Conservation (phyloP, 2,113 vertebrate species). For the Apteryx owenii region DNA sequence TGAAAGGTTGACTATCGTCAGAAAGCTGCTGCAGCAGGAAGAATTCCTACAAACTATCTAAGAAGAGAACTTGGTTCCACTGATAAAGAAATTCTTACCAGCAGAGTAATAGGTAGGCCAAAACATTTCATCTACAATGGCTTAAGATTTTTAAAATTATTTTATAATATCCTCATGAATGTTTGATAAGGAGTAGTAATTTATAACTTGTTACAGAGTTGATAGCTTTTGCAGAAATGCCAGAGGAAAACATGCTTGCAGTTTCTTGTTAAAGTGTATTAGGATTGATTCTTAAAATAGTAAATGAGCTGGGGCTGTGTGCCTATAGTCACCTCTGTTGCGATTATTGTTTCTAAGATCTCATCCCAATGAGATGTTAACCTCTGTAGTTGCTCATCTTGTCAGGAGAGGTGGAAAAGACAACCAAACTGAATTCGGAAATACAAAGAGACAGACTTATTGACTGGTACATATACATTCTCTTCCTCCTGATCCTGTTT, state of each 20-base stretch:
- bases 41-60: conserved; percentile 97
- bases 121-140: neutral
- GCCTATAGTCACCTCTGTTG: neutral
- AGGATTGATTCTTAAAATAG: neutral
- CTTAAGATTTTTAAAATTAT: neutral
- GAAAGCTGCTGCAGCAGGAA: conserved; percentile 96
- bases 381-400: neutral
- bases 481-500: neutral
- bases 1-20: conserved; percentile 96
- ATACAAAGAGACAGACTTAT: neutral
- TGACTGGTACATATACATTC: neutral
- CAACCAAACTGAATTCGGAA: neutral
- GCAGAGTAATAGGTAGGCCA: conserved; percentile 91
- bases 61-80: conserved; percentile 91
- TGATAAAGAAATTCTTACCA: conserved; percentile 95
- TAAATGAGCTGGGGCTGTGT: fast-evolving
- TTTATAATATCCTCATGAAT: neutral
- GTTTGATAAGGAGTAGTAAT: neutral
- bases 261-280: neutral
- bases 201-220: neutral
- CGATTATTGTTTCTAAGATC: neutral
- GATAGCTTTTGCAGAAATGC: neutral
- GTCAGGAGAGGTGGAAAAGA: neutral
- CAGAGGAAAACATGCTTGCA: neutral
- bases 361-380: neutral